phyloP scores from a whole-genome alignment of 1,140 invertebrate genomes.

The Cotesia glomerata region DNA sequence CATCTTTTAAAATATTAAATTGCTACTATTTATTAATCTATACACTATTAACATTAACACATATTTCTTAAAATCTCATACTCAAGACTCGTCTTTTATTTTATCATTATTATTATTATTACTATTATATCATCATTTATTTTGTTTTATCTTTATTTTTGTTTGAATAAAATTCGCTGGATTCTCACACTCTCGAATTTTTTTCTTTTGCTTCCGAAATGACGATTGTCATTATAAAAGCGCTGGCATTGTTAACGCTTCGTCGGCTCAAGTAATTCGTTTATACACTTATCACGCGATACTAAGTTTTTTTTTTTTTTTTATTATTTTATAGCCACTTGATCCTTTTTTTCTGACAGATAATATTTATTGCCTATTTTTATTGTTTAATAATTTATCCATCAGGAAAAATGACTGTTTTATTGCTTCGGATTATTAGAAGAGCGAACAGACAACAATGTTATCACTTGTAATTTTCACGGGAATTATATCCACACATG shows the following conservation, averaged over 20 bases:
- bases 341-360: no score
- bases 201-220: constrained; percentile 18
- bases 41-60: not conserved
- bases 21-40: not conserved
- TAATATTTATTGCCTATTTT: no score
- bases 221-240: constrained; percentile 17
- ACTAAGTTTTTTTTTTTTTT: constrained; percentile 8
- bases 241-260: constrained; percentile 17
- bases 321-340: not conserved
- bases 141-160: not conserved
- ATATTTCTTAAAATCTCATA: constrained; percentile 2
- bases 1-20: constrained; percentile 5
- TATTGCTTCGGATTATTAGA: no score
- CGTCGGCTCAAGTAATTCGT: constrained; percentile 13
- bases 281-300: constrained; percentile 16
- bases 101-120: not conserved
- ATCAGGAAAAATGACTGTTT: no score
- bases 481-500: constrained; percentile 60
- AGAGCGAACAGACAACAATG: not conserved
- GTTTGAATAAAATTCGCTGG: not conserved
- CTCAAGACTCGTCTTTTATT: constrained; percentile 3
- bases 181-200: not conserved
- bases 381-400: no score
- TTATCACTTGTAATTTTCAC: constrained; percentile 53
- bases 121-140: not conserved